Evolutionary conservation across 2,888 invertebrate species (phyloP).

Genomic region (Nephrotoma appendiculata): DNA sequence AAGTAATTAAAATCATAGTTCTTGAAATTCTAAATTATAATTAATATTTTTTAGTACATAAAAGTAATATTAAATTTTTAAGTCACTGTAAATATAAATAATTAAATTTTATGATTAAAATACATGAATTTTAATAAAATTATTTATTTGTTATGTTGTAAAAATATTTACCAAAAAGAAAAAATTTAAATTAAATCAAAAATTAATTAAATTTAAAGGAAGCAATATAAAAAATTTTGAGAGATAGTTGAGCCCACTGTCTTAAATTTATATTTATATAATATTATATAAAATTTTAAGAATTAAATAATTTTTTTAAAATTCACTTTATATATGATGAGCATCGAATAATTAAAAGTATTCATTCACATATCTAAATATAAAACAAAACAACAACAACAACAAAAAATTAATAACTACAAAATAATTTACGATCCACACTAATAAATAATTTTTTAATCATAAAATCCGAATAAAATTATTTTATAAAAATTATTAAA

Average conservation of each 20-base stretch:
- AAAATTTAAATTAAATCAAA: not conserved
- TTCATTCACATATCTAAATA: not conserved
- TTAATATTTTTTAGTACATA: not conserved
- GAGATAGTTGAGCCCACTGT: not conserved
- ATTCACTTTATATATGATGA: not conserved
- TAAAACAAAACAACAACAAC: not conserved
- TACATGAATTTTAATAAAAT: not conserved
- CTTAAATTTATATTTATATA: not conserved
- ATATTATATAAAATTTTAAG: not conserved
- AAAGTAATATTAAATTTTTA: not conserved
- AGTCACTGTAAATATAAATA: not conserved
- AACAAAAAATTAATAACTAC: no score
- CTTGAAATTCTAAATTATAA: not conserved
- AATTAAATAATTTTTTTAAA: not conserved
- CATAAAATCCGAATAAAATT: not conserved
- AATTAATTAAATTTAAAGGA: not conserved
- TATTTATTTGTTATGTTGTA: not conserved
- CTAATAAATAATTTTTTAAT: not conserved
- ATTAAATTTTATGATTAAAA: not conserved
- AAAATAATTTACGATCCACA: not conserved
- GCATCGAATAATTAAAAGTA: not conserved
- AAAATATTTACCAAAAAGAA: not conserved
- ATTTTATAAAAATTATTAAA: not conserved
- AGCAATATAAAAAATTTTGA: not conserved
- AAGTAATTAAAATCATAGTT: not conserved